Conservation (phyloP, 2,888 invertebrate species). For the Pristionchus maxplancki region DNA sequence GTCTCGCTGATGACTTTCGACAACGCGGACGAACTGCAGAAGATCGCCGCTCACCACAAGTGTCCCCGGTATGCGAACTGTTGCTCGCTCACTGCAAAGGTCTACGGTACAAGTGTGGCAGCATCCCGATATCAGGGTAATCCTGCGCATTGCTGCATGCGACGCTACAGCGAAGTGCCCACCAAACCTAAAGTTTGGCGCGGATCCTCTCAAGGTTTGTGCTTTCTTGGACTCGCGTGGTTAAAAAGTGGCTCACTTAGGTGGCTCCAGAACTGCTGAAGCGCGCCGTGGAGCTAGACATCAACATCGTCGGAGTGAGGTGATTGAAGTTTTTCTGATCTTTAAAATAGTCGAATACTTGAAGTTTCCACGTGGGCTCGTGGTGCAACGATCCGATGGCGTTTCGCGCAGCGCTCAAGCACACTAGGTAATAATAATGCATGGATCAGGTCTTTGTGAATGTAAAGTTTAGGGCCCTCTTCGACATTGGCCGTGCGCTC, state of each 20-base stretch:
- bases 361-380: slow-evolving; percentile 78
- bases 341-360: no score
- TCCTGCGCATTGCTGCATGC: slow-evolving; percentile 86
- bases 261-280: slow-evolving; percentile 67
- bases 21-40: slow-evolving; percentile 72
- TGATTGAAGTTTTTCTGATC: slow-evolving; percentile 58
- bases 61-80: slow-evolving; percentile 70
- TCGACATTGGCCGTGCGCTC: background rate
- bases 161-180: slow-evolving; percentile 91
- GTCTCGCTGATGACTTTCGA: slow-evolving; percentile 77
- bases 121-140: slow-evolving; percentile 83
- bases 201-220: slow-evolving; percentile 72
- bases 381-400: slow-evolving; percentile 82
- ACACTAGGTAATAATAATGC: no score
- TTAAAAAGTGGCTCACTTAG: background rate
- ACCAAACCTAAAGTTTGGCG: slow-evolving; percentile 78
- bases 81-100: no score
- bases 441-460: no score
- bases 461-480: background rate
- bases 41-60: slow-evolving; percentile 67
- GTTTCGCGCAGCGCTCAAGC: slow-evolving; percentile 87
- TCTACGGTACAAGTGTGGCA: no score
- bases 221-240: no score
- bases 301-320: slow-evolving; percentile 79
- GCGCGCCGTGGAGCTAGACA: slow-evolving; percentile 65